Percentiles rank a stretch among this genome's conserved stretches.
Evolutionary conservation across 92 coral and sea anemone genomes (phyloP).

Genomic region (Porites divaricata): DNA sequence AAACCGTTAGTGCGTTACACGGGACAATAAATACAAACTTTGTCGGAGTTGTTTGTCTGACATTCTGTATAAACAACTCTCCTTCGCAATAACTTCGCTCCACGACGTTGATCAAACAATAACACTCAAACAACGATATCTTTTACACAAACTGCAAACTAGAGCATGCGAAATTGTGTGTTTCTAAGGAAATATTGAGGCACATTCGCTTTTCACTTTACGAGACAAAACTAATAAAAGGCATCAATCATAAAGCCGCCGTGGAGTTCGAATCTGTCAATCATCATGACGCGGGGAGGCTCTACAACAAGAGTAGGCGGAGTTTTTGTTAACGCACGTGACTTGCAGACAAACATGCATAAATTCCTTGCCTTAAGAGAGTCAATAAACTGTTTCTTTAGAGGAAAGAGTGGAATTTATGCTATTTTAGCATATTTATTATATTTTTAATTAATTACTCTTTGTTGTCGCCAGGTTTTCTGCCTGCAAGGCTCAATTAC

Average conservation of each 20-base stretch:
- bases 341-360: conserved; percentile 18
- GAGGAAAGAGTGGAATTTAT: conserved; percentile 34
- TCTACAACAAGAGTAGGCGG: conserved; percentile 43
- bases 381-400: conserved; percentile 1
- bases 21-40: not conserved
- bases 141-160: conserved; percentile 8
- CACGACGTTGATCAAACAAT: not conserved
- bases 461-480: conserved; percentile 10
- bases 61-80: conserved; percentile 9
- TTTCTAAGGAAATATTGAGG: conserved; percentile 26
- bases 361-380: conserved; percentile 7
- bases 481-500: not conserved
- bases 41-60: not conserved
- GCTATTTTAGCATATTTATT: conserved; percentile 6
- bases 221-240: conserved; percentile 14
- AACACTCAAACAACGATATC: conserved; percentile 33
- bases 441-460: not conserved
- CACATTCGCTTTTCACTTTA: conserved; percentile 28
- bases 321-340: conserved; percentile 31
- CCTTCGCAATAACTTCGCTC: conserved; percentile 7
- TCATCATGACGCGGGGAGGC: conserved; percentile 41
- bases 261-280: conserved; percentile 42
- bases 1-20: conserved; percentile 57
- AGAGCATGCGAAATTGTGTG: conserved; percentile 28
- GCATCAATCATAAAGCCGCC: conserved; percentile 10